A percentile compares a stretch with the other conserved stretches of the same genome.
Conservation (phyloP, 2,888 invertebrate genomes). For the Autographa pulchrina region DNA sequence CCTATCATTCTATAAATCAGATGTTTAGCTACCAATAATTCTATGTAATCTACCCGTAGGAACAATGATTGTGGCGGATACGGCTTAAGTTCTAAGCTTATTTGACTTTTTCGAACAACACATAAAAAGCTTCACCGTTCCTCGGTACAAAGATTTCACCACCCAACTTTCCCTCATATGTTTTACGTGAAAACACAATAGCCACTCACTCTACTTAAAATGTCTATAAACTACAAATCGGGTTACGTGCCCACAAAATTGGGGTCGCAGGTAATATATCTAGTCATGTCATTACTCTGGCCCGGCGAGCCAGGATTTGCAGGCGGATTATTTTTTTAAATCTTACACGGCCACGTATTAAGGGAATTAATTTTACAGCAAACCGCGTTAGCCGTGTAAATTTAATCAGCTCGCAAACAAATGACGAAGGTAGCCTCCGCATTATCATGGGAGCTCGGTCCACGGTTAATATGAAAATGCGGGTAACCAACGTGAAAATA, state of each 20-base stretch:
- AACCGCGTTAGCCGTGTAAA: constrained; percentile 82
- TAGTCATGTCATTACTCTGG: constrained; percentile 34
- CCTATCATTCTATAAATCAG: too few relatives aligned
- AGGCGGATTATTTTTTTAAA: constrained; percentile 56
- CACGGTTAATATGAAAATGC: constrained; percentile 85
- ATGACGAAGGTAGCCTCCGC: constrained; percentile 84
- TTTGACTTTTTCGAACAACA: neutral
- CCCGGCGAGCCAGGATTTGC: constrained; percentile 13
- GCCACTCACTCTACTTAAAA: constrained; percentile 39
- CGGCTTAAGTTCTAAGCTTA: neutral
- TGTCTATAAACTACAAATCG: constrained; percentile 52
- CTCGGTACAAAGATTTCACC: constrained; percentile 4
- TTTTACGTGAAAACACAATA: constrained; percentile 36
- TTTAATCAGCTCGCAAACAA: constrained; percentile 86
- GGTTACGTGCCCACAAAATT: constrained; percentile 35
- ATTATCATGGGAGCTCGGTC: constrained; percentile 81
- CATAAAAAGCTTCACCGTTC: constrained; percentile 24
- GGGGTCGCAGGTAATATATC: constrained; percentile 26
- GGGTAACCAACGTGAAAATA: constrained; percentile 86
- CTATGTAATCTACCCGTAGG: neutral
- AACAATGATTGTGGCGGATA: neutral
- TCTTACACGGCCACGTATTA: constrained; percentile 64
- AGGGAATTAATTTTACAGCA: constrained; percentile 76
- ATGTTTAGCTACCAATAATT: too few relatives aligned
- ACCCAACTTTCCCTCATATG: constrained; percentile 31